Evolutionary conservation across 2,113 vertebrate species (phyloP).

Genomic region (Prunella fulvescens): DNA sequence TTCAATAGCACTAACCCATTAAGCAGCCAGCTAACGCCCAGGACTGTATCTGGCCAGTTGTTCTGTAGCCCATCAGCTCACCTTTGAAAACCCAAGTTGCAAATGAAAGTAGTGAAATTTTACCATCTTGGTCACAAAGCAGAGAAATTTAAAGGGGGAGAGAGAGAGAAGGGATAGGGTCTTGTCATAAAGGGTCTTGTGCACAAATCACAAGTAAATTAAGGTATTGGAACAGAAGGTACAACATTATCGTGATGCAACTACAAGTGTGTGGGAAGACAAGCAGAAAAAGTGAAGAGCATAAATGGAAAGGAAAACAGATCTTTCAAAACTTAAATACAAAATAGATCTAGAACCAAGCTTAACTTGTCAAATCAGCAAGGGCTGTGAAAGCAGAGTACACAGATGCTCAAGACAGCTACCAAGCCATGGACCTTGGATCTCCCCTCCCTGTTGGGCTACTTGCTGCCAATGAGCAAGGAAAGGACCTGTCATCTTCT

Average conservation of each 20-base stretch:
- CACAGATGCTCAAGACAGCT: neutral
- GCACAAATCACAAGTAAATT: neutral
- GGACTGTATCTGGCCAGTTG: neutral
- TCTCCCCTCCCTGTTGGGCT: rapidly evolving
- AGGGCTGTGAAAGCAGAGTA: neutral
- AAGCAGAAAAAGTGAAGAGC: neutral
- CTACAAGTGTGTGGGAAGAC: neutral
- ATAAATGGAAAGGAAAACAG: neutral
- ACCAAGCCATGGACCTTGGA: neutral
- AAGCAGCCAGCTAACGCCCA: neutral
- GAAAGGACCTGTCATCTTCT: neutral
- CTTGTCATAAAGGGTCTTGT: neutral
- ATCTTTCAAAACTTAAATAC: neutral
- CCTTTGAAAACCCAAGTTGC: neutral
- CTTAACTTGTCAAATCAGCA: neutral
- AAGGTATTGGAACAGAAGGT: neutral
- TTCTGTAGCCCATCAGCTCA: neutral
- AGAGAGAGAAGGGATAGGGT: neutral
- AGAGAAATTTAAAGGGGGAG: neutral
- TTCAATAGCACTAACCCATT: neutral
- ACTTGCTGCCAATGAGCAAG: neutral
- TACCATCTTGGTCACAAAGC: neutral
- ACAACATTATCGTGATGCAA: neutral
- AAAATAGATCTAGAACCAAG: neutral
- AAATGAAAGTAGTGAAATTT: neutral